A percentile compares a stretch with the other conserved stretches of the same genome.
phyloP scores from a whole-genome alignment of 2,797 vertebrate genomes.

The Xiphophorus birchmanni region DNA sequence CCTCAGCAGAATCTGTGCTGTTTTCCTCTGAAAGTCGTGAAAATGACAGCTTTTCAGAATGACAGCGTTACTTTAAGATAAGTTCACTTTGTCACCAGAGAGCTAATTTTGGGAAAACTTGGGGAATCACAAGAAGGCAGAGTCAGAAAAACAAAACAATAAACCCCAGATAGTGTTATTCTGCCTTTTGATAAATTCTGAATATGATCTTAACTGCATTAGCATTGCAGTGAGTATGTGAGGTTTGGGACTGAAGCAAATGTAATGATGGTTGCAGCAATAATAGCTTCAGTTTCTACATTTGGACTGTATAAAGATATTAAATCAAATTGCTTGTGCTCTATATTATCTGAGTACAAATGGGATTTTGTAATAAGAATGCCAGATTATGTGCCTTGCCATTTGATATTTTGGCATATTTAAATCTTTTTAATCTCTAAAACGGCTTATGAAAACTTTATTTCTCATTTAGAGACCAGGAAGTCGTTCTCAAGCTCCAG shows the following conservation, averaged over 20 bases:
- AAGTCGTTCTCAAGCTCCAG: background rate
- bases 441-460: background rate
- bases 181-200: slow-evolving; percentile 8
- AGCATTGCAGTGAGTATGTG: background rate
- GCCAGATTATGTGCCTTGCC: slow-evolving; percentile 3
- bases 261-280: slow-evolving; percentile 9
- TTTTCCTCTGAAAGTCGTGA: slow-evolving; percentile 37
- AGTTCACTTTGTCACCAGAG: slow-evolving; percentile 26
- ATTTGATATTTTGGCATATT: background rate
- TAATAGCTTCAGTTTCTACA: slow-evolving; percentile 17
- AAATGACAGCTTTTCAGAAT: slow-evolving; percentile 44
- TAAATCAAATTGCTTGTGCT: slow-evolving; percentile 7
- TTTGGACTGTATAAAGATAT: slow-evolving; percentile 12
- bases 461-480: background rate
- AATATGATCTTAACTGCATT: background rate
- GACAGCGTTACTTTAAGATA: slow-evolving; percentile 29
- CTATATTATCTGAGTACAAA: slow-evolving; percentile 10
- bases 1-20: slow-evolving; percentile 21
- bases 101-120: slow-evolving; percentile 3
- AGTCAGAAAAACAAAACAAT: background rate
- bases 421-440: background rate
- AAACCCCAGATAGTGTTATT: background rate
- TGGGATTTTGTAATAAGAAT: slow-evolving; percentile 1
- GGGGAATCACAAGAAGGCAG: slow-evolving; percentile 1
- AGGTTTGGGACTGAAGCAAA: background rate